Percentiles rank a stretch among this genome's conserved stretches.
Evolutionary conservation across 1,140 invertebrate species (phyloP).

Genomic region (Idris sp.): DNA sequence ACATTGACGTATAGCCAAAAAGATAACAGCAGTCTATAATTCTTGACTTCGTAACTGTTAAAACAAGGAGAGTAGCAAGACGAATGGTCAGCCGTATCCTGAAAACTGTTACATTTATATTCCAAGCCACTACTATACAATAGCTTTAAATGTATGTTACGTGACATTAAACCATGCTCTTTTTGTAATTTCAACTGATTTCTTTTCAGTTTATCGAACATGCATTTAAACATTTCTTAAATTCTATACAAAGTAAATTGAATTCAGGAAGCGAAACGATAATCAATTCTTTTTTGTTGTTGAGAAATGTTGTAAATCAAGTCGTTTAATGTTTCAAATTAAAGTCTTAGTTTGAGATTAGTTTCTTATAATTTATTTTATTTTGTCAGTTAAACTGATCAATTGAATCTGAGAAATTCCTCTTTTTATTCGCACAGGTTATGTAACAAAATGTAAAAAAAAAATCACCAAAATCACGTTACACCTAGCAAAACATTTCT

Average conservation of each 20-base stretch:
- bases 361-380: no score
- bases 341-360: no score
- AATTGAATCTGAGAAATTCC: no score
- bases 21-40: slow-evolving; percentile 45
- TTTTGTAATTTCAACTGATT: slow-evolving; percentile 17
- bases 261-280: background rate
- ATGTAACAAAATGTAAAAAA: background rate
- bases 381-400: no score
- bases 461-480: slow-evolving; percentile 10
- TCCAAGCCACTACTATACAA: no score
- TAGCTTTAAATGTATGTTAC: slow-evolving; percentile 24
- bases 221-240: background rate
- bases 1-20: slow-evolving; percentile 44
- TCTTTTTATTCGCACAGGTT: no score
- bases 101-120: slow-evolving; percentile 30
- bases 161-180: slow-evolving; percentile 31
- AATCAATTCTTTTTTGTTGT: no score
- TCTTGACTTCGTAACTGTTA: slow-evolving; percentile 35
- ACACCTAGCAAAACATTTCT: slow-evolving; percentile 19
- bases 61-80: slow-evolving; percentile 54
- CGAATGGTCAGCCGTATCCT: slow-evolving; percentile 57
- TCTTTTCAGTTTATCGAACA: slow-evolving; percentile 8
- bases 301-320: no score
- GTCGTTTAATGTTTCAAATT: no score
- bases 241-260: no score